Percentiles rank a stretch among this genome's conserved stretches.
Conservation (phyloP, 2,888 invertebrate genomes). For the Cactoblastis cactorum region DNA sequence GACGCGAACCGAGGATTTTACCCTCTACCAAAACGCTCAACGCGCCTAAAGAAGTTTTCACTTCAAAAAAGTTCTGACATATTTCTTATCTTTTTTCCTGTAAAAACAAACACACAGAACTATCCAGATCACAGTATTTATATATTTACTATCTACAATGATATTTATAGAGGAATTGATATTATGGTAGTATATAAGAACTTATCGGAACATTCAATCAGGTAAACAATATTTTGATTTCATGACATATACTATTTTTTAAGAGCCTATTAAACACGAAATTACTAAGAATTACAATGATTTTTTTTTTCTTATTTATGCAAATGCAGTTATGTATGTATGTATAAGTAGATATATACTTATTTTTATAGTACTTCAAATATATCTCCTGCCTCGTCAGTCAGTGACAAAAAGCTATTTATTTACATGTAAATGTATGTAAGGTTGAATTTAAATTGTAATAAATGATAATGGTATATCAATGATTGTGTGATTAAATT, state of each 20-base stretch:
- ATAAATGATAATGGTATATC: constrained; percentile 30
- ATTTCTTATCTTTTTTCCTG: neutral
- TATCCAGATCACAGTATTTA: neutral
- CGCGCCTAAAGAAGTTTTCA: no score
- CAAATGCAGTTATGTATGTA: no score
- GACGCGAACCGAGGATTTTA: no score
- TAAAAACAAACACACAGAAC: no score
- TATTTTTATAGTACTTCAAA: no score
- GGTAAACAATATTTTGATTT: neutral
- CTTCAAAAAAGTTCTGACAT: no score
- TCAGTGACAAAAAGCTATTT: neutral
- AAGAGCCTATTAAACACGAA: no score
- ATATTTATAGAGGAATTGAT: neutral
- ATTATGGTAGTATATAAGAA: neutral
- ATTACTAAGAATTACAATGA: no score
- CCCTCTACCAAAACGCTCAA: no score
- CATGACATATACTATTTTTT: no score
- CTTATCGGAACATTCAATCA: neutral
- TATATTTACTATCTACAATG: neutral
- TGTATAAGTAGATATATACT: no score
- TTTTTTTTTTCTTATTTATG: no score
- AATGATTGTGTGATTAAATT: constrained; percentile 18
- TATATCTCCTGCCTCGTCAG: neutral
- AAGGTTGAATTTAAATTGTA: constrained; percentile 18
- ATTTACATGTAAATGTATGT: constrained; percentile 2